Evolutionary conservation across 2,113 vertebrate genomes (phyloP), one percentile per base, ranked within the genome.

Genomic region (Micromys minutus): DNA sequence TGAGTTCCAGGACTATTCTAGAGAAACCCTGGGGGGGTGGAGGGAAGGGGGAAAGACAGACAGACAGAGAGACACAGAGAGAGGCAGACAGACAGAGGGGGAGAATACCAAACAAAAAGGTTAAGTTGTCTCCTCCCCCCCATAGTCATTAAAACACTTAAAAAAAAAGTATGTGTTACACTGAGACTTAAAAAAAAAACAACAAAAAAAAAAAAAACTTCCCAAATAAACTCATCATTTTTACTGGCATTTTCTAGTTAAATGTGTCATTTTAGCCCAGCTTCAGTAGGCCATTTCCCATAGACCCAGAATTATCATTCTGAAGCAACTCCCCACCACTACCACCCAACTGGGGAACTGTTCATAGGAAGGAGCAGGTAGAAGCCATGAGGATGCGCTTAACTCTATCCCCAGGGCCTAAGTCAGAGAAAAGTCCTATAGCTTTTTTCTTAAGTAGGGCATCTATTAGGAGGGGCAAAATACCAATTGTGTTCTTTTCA

Each of bases 131-230:
- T 72, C 57, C 45, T 34, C 57, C 2, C 71, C 71, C n/a, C n/a
- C 26, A 52, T 84, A 55, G 71, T 87, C 67, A 61, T 75, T 93
- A 95, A 50, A 39, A 69, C 39, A 86, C 87, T 84, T 76, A 95
- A 97, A 95, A 72, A 71, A 83, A 61, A 88, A 75, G 7, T 83
- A 77, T 76, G 42, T 94, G 87, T 65, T 5, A 4, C 19, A 26
- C 15, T 74, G 74, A 97, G 88, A 90, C 69, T 87, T 15, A 74
- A 39, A 59, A 24, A 94, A 96, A 85, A 31, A 95, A 95, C 24
- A n/a, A n/a, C n/a, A n/a, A n/a, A n/a, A n/a, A 74, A 39, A 59
- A 24, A 94, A 96, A 85, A 31, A 95, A 95, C 24, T 93, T 91
- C 10, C 24, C 50, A 83, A 69, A 80, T 88, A 92, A 90, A 93